Base-by-base conservation (phyloP, 2,888 invertebrate species). In the Lasioglossum calceatum region DNA sequence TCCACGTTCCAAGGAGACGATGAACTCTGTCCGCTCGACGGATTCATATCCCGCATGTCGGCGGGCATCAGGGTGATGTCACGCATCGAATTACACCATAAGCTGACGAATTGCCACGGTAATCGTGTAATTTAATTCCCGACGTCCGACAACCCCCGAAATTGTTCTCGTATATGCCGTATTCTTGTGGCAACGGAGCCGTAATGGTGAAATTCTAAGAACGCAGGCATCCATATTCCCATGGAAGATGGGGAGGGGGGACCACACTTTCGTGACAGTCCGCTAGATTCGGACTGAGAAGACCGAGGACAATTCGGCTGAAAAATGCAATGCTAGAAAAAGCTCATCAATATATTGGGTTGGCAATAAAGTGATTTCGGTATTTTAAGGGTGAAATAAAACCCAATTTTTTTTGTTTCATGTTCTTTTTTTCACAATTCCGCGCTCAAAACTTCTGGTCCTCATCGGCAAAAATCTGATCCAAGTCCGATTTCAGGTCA, bases 71-170 rank as follows among this genome's bases (percentile, higher is more conserved):
- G 61, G 12, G 7, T 82, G 87, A 87, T 79, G 76, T 80, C 81
- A 78, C 74, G 50, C 47, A 47, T 27, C 87, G 86, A 85, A 78
- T 90, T 87, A 85, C 76, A 84, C 73, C 81, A 36, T 76, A 50
- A 79, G 47, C 81, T 42, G 80, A 87, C 80, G 86, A 87, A 87
- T 88, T 82, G 78, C 79, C 72, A 81, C 23, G 77, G 42, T 58
- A 39, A 79, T 81, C 72, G 81, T 67, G 79, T 89, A 89, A 90
- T 87, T 90, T 75, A 84, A 90, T 88, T 88, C 88, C 12, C 76
- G 47, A 80, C 79, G 83, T 84, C 64, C 86, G 82, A 42, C 84
- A 50, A 39, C 27, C 73, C 61, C 79, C 86, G 78, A 85, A 88
- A 89, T 89, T 87, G 81, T 89, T 83, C 70, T 79, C 71, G 71